Evolutionary conservation across 1,140 invertebrate genomes (phyloP).

Genomic region (Cotesia vestalis): DNA sequence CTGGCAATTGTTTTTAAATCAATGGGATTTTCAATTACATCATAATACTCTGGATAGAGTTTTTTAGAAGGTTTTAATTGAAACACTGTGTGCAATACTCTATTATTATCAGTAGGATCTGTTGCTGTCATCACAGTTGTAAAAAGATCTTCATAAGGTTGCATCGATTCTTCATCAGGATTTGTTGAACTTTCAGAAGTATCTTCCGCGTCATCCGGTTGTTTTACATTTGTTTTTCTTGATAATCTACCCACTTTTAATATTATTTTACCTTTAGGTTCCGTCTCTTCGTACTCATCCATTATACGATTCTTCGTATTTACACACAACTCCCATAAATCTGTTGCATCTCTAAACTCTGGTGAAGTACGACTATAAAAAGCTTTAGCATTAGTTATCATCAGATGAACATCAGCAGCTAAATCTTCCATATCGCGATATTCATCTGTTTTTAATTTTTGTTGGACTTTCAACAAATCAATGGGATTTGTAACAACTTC

Average conservation of each 20-base stretch:
- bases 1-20: slow-evolving; percentile 93
- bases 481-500: slow-evolving; percentile 93
- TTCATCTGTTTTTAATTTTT: slow-evolving; percentile 95
- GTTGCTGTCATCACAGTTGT: slow-evolving; percentile 80
- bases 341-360: slow-evolving; percentile 91
- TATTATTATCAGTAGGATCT: slow-evolving; percentile 81
- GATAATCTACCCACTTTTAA: slow-evolving; percentile 68
- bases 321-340: slow-evolving; percentile 86
- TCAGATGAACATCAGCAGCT: slow-evolving; percentile 83
- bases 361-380: slow-evolving; percentile 88
- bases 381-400: slow-evolving; percentile 90
- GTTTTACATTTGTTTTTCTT: slow-evolving; percentile 62
- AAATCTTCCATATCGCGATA: slow-evolving; percentile 91
- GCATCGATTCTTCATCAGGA: slow-evolving; percentile 75
- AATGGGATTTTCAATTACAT: slow-evolving; percentile 94
- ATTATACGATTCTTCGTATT: slow-evolving; percentile 66
- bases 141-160: slow-evolving; percentile 82
- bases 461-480: slow-evolving; percentile 92
- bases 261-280: slow-evolving; percentile 70
- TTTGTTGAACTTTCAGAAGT: slow-evolving; percentile 77
- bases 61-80: slow-evolving; percentile 90
- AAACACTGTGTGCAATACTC: slow-evolving; percentile 84
- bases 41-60: slow-evolving; percentile 97
- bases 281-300: slow-evolving; percentile 65
- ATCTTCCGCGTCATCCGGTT: slow-evolving; percentile 69